These are phyloP conservation scores for Mya arenaria DNA, from an alignment of 1,140 invertebrate genomes.

Conservation along the genomic window DNA sequence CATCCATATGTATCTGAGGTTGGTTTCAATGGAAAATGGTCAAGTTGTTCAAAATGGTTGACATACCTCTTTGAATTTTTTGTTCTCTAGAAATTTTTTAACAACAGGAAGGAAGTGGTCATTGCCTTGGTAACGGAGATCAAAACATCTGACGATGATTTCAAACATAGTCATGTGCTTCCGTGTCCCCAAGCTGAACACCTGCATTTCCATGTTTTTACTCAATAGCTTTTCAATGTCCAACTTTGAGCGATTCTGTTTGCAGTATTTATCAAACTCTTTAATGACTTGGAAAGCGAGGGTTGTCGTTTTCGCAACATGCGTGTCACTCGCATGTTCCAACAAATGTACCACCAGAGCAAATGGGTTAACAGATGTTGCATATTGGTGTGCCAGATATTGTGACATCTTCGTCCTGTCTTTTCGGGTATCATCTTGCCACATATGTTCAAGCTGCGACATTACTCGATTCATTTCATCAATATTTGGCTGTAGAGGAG, in stretches of 20 bases:
- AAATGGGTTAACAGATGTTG: constrained; percentile 65
- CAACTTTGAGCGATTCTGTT: constrained; percentile 28
- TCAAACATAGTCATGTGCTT: constrained; percentile 71
- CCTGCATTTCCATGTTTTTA: constrained; percentile 62
- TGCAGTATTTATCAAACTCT: constrained; percentile 73
- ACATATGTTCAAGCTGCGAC: constrained; percentile 41
- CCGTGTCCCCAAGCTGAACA: constrained; percentile 64
- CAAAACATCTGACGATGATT: constrained; percentile 67
- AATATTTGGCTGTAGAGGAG: constrained; percentile 14
- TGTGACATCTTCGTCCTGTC: constrained; percentile 52
- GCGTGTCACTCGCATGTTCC: constrained; percentile 65
- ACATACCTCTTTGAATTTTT: constrained; percentile 75
- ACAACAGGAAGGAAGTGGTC: constrained; percentile 67
- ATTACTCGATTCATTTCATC: constrained; percentile 48
- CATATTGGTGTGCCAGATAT: constrained; percentile 51
- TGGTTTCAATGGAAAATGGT: no score
- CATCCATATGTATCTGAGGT: no score
- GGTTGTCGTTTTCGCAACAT: constrained; percentile 68
- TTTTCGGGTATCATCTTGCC: constrained; percentile 51
- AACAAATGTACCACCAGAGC: constrained; percentile 62
- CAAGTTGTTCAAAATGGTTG: no score
- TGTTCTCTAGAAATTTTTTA: constrained; percentile 56
- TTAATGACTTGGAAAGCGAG: constrained; percentile 69
- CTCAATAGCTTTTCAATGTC: constrained; percentile 52
- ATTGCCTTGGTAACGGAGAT: constrained; percentile 68